Conservation (phyloP, 2,888 invertebrate genomes). For the Drosophila leonis region DNA sequence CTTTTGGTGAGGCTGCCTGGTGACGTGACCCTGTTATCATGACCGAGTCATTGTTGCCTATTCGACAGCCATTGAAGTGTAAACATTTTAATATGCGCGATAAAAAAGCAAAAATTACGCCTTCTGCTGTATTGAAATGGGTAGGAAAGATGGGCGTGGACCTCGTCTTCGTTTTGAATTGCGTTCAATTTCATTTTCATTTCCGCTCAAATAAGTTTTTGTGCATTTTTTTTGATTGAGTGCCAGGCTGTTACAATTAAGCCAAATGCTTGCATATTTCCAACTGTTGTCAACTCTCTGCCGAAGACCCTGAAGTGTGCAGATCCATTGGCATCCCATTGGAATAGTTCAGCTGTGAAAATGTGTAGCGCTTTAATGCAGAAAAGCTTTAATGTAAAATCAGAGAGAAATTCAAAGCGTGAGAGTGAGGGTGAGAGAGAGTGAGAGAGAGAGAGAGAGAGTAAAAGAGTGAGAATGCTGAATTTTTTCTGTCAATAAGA, state of each 20-base stretch:
- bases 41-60: conserved; percentile 63
- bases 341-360: conserved; percentile 33
- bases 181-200: conserved; percentile 53
- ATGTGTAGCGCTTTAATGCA: conserved; percentile 12
- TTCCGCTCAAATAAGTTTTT: conserved; percentile 67
- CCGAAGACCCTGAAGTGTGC: background rate
- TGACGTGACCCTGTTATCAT: conserved; percentile 53
- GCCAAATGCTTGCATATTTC: conserved; percentile 46
- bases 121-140: background rate
- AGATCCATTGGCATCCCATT: conserved; percentile 10
- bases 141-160: background rate
- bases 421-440: background rate
- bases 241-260: conserved; percentile 59
- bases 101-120: conserved; percentile 42
- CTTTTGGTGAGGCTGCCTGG: conserved; percentile 25
- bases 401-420: background rate
- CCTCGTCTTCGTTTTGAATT: conserved; percentile 53
- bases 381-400: background rate
- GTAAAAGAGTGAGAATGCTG: no score
- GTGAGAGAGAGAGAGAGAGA: background rate
- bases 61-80: conserved; percentile 61
- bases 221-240: conserved; percentile 23
- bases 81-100: conserved; percentile 76
- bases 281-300: conserved; percentile 8
- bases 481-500: no score